phyloP scores from a whole-genome alignment of 1,140 invertebrate species.

The Ceratosolen solmsi region DNA sequence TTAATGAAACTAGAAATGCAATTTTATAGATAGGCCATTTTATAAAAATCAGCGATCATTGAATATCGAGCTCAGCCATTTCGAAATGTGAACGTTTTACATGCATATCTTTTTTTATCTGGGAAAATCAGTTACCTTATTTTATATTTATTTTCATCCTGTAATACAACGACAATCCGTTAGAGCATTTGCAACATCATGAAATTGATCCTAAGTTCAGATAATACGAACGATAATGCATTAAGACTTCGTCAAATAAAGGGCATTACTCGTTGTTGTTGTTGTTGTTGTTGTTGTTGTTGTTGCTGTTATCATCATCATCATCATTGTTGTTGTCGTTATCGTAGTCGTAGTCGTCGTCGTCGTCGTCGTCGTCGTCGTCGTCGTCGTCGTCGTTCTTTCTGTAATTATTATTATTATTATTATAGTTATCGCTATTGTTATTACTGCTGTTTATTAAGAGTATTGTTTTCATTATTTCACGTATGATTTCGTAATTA shows the following conservation, averaged over 20 bases:
- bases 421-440: not conserved
- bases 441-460: too few species aligned
- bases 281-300: too few species aligned
- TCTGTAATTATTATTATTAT: not conserved
- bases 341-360: not conserved
- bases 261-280: not conserved
- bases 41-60: not conserved
- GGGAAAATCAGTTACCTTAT: constrained; percentile 14
- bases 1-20: not conserved
- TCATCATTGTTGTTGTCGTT: too few species aligned
- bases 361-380: too few species aligned
- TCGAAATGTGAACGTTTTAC: not conserved
- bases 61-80: not conserved
- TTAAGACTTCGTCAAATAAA: not conserved
- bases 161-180: not conserved
- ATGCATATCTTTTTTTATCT: not conserved
- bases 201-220: constrained; percentile 22
- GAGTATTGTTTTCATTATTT: not conserved
- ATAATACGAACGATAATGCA: constrained; percentile 16
- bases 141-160: not conserved
- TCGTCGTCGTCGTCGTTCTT: not conserved
- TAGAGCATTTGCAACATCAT: constrained; percentile 12
- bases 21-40: not conserved
- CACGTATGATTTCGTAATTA: not conserved
- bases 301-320: too few species aligned